Conservation (phyloP, 2,888 invertebrate species). For the Philonicus albiceps region DNA sequence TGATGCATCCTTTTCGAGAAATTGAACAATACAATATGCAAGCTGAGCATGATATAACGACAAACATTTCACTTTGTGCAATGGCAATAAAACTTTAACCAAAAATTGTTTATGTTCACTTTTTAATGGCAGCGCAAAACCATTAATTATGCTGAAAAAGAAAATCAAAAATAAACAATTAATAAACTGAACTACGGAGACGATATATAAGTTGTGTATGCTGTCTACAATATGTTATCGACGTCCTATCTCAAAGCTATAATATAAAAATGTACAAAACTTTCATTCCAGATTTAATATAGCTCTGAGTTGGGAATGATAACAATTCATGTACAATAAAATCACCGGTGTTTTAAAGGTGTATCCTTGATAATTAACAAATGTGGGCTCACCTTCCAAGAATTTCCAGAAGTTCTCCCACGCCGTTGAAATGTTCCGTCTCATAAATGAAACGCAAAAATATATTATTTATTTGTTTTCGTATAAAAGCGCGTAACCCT, state of each 20-base stretch:
- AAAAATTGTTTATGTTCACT: slow-evolving; percentile 98
- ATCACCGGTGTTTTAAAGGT: background rate
- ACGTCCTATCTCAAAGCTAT: background rate
- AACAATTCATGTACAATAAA: background rate
- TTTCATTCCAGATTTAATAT: background rate
- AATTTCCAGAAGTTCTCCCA: slow-evolving; percentile 95
- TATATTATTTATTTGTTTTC: slow-evolving; percentile 98
- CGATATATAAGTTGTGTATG: background rate
- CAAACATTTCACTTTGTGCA: slow-evolving; percentile 96
- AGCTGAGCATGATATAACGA: slow-evolving; percentile 97
- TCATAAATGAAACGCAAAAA: slow-evolving; percentile 97
- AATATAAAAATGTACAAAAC: background rate
- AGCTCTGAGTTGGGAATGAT: background rate
- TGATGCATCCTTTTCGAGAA: slow-evolving; percentile 96
- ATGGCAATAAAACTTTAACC: slow-evolving; percentile 90
- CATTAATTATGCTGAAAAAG: slow-evolving; percentile 89
- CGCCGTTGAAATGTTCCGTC: slow-evolving; percentile 98
- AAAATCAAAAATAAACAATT: background rate
- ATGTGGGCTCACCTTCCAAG: slow-evolving; percentile 76
- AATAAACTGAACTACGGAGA: background rate
- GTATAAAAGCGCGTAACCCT: slow-evolving; percentile 93
- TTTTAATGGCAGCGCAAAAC: slow-evolving; percentile 97
- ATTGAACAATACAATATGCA: slow-evolving; percentile 99
- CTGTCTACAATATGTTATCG: background rate
- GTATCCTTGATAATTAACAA: background rate